Evolutionary conservation across 2,888 invertebrate species (phyloP), one percentile per base, ranked within the genome.

Genomic region (Meteorus cinctellus): DNA sequence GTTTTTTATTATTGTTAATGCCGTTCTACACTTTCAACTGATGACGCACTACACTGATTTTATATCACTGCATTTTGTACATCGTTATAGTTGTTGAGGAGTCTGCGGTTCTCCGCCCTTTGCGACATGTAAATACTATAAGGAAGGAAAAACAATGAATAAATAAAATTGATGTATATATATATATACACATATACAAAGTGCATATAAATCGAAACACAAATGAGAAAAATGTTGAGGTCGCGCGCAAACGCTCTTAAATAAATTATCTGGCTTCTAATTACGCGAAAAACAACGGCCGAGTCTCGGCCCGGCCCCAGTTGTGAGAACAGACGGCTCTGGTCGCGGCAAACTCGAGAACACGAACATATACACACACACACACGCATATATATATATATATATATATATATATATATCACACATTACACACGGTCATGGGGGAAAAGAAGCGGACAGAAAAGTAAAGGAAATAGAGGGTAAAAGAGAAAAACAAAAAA

Each of bases 251-350:
- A 80, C 80, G 80, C 82, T 81, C 83, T 85, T 84, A 83, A 86
- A 85, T 86, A 84, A 86, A 86, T 86, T 86, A 85, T 84, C 81
- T 81, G 78, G 77, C 82, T 83, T 83, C 84, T 85, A 86, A 86
- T 86, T 85, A 84, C 84, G 82, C 79, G 82, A 82, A 84, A 85
- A 86, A 84, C 80, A 81, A 81, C 82, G 77, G 80, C 76, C 82
- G 82, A 31, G 31, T 63, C 31, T 31, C 36, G 41, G 8, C 81
- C 80, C 77, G 77, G 81, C 81, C 77, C 75, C 79, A 77, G 77
- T 75, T 77, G 77, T 78, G 78, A 65, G 69, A n/a, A 69, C 60
- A 62, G 45, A 69, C 67, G 69, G 77, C 75, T 72, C 77, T 31
- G 31, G 48, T 72, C 65, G 72, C 60, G 59, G 59, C 55, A 63